Evolutionary conservation across 2,888 invertebrate species (phyloP), one percentile per base, ranked within the genome.

Genomic region (Cryptocephalus primarius): DNA sequence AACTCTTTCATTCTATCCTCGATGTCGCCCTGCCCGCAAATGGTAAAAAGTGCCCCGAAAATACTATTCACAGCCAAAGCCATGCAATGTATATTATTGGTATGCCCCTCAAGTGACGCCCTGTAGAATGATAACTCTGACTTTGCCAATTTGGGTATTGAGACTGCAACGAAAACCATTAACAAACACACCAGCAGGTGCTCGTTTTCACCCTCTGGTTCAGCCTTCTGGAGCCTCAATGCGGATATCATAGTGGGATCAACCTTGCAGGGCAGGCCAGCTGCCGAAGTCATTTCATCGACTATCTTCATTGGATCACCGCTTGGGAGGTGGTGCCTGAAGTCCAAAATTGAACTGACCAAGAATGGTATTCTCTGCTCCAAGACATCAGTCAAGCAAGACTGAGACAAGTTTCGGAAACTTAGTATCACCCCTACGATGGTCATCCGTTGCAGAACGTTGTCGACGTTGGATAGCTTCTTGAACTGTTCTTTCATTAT

Each of bases 61-160:
- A 96, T 89, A 59, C 90, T 88, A 65, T 94, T 95, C 36, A 97
- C 88, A 0, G 96, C 95, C 40, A 91, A 82, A 1, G 97, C 94
- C 78, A 99, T 88, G 65, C 99, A 99, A 68, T 99, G 99, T 51
- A 92, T 93, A 68, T 99, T 99, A 72, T 99, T 99, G n/a, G 91
- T 84, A 66, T 99, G 96, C 0, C 94, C 95, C 73, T 89, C 86
- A 48, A 88, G 72, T 1, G 89, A 87, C 0, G 91, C 87, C 48
- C 88, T 77, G 65, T 90, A 91, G 60, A 91, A 89, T 0, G 94
- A 91, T 45, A 82, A 83, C 49, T 96, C 95, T 59, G 83, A 88
- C 48, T 88, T 80, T 1, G 97, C 95, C 43, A 99, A 75, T 68
- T 92, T 88, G 1, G 97, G 97, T 57, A 99, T 85, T 1, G 96